Percentiles rank a stretch among this genome's conserved stretches.
phyloP scores from a whole-genome alignment of 2,888 invertebrate genomes.

The Hemistola chrysoprasaria region DNA sequence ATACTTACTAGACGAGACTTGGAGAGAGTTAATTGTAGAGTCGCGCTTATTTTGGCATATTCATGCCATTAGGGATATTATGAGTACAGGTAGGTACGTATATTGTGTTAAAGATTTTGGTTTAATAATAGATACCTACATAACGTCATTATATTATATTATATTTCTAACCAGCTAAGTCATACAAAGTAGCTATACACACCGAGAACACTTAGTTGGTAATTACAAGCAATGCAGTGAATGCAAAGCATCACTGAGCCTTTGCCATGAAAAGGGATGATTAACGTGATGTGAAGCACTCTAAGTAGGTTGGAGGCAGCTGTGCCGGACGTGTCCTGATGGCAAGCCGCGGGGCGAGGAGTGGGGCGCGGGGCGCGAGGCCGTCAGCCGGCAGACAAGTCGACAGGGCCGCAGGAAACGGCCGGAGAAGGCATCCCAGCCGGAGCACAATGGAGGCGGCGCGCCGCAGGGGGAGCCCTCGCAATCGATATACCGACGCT shows the following conservation, averaged over 20 bases:
- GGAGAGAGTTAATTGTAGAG: no score
- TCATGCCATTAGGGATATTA: no score
- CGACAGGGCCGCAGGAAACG: conserved; percentile 74
- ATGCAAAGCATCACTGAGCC: conserved; percentile 1
- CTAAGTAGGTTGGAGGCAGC: conserved; percentile 54
- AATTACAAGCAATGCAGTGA: neutral
- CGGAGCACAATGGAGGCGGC: conserved; percentile 76
- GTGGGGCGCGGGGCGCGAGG: conserved; percentile 45
- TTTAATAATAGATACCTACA: no score
- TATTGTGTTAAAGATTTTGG: no score
- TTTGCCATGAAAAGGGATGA: conserved; percentile 15
- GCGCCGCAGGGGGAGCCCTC: conserved; percentile 81
- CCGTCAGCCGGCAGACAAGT: conserved; percentile 54
- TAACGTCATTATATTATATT: no score
- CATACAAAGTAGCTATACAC: no score
- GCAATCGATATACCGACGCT: conserved; percentile 83
- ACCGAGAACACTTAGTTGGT: no score
- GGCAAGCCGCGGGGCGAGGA: conserved; percentile 35
- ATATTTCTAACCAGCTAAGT: no score
- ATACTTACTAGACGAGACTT: no score
- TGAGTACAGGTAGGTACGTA: no score
- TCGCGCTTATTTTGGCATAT: no score
- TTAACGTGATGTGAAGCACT: conserved; percentile 41
- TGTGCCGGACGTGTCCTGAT: conserved; percentile 65
- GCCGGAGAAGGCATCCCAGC: conserved; percentile 77